Evolutionary conservation across 2,797 vertebrate species (phyloP).

Genomic region (Sebastes nivosus): DNA sequence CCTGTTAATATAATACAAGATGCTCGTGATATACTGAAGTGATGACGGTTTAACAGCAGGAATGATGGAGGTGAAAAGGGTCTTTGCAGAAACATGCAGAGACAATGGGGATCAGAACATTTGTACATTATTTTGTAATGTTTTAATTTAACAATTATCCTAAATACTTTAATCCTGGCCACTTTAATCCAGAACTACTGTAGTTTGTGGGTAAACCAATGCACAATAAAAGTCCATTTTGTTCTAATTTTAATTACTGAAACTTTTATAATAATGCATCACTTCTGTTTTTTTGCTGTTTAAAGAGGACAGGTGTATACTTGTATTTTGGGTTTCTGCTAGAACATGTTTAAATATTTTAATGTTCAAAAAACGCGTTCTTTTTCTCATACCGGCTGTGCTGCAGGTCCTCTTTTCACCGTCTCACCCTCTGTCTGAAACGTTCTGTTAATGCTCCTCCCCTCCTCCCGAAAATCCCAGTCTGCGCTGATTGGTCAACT

Average conservation of each 20-base stretch:
- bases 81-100: background rate
- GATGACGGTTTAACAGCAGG: slow-evolving; percentile 25
- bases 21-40: background rate
- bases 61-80: background rate
- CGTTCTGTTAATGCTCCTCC: too few species aligned
- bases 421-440: too few species aligned
- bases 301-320: background rate
- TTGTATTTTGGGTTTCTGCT: too few species aligned
- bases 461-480: too few species aligned
- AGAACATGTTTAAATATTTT: too few species aligned
- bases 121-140: background rate
- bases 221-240: background rate
- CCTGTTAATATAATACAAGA: slow-evolving; percentile 4
- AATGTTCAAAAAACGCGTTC: too few species aligned
- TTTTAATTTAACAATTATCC: background rate
- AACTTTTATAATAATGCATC: background rate
- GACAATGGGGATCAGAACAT: background rate
- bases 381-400: too few species aligned
- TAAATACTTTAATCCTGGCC: background rate
- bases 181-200: background rate
- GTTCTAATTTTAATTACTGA: background rate
- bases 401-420: too few species aligned
- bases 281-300: background rate
- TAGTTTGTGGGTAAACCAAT: background rate
- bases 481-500: too few species aligned